Evolutionary conservation across 2,888 invertebrate genomes (phyloP), one percentile per base, ranked within the genome.

Genomic region (Ischnura elegans): DNA sequence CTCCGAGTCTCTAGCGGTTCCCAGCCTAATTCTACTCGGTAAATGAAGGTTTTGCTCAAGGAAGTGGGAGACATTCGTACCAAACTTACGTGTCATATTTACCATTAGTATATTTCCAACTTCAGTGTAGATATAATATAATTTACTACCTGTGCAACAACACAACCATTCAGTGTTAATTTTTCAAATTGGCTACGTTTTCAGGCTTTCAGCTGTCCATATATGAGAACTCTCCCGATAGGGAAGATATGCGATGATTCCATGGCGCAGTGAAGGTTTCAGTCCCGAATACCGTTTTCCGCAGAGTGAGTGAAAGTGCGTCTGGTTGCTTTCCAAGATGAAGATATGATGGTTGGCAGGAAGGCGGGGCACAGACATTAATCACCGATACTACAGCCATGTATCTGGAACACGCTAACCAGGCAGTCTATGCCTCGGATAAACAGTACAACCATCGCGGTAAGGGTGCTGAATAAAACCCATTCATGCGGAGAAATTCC

Each of bases 391-490:
- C n/a, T n/a, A n/a, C 86, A 25, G 86, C 45, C 86, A 86, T 46
- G 86, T 86, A n/a, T 45, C 43, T 86, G 86, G 45, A 86, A 46
- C 86, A 46, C 43, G 86, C 86, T 86, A 86, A 76, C 86, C 86
- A 46, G 46, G 76, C 46, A 25, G 45, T 42, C 86, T 36, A 46
- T 25, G n/a, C 86, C 86, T 43, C n/a, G 86, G 46, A 86, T 86
- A 46, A 43, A 86, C 46, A 85, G 43, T 10, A 46, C 45, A 46
- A 46, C 45, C 86, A 45, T 46, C 45, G 25, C n/a, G 13, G 29
- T 36, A 36, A 76, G 76, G 36, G 76, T 36, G 36, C 10, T 3
- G 36, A 36, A 36, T 13, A 36, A 25, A 36, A 36, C 10, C 76
- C 36, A 36, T 76, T 76, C 76, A n/a, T 76, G 76, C 76, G 76